A percentile compares a stretch with the other conserved stretches of the same genome.
phyloP scores from a whole-genome alignment of 2,888 invertebrate genomes.

The Pheosia tremula region DNA sequence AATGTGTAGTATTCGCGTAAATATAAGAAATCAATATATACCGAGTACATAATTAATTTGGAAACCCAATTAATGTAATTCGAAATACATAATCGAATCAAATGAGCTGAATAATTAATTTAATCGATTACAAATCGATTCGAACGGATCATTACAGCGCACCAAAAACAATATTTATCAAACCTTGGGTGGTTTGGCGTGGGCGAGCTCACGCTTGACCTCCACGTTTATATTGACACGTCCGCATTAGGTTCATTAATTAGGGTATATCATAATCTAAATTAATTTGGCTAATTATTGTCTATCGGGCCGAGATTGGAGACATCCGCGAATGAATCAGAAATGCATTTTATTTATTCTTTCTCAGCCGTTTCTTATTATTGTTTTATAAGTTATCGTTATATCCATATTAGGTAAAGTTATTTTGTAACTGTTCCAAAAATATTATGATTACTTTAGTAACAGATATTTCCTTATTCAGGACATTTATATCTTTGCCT shows the following conservation, averaged over 20 bases:
- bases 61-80: background rate
- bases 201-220: slow-evolving; percentile 54
- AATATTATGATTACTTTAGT: background rate
- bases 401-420: too few species aligned
- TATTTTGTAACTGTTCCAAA: background rate
- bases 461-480: background rate
- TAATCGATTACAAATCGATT: slow-evolving; percentile 34
- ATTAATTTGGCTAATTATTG: slow-evolving; percentile 69
- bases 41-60: background rate
- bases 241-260: slow-evolving; percentile 63
- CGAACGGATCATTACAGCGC: slow-evolving; percentile 24
- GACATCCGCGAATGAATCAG: slow-evolving; percentile 40
- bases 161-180: slow-evolving; percentile 33
- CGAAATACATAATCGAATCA: slow-evolving; percentile 13
- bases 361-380: too few species aligned
- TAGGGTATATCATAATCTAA: slow-evolving; percentile 61
- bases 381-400: too few species aligned
- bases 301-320: slow-evolving; percentile 44
- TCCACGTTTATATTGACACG: slow-evolving; percentile 56
- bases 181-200: slow-evolving; percentile 34
- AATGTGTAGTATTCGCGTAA: too few species aligned
- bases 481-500: background rate
- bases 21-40: too few species aligned
- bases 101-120: slow-evolving; percentile 25
- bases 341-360: slow-evolving; percentile 2